These are phyloP conservation scores for Cottus gobio DNA, from an alignment of 2,113 vertebrate species.

Conservation along the genomic window DNA sequence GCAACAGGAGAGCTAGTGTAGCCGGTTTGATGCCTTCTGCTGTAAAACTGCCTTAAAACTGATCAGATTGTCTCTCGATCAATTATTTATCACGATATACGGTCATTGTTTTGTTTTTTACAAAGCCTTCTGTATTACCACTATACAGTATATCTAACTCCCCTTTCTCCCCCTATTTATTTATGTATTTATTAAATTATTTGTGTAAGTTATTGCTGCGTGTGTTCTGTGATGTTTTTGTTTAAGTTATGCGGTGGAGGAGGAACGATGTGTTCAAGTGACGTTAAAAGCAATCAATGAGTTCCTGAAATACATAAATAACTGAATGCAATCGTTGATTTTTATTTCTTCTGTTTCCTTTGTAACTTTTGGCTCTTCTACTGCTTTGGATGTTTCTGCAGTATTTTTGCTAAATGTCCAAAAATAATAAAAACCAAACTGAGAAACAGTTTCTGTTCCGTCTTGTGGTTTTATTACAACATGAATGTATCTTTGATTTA, in stretches of 20 bases:
- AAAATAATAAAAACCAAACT: constrained; percentile 86
- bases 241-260: constrained; percentile 52
- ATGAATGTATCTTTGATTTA: neutral
- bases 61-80: constrained; percentile 71
- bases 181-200: constrained; percentile 88
- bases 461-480: neutral
- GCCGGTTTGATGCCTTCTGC: constrained; percentile 90
- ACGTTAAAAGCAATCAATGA: constrained; percentile 68
- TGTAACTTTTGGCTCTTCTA: constrained; percentile 91
- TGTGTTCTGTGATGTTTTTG: constrained; percentile 73
- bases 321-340: constrained; percentile 91
- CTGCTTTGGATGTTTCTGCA: constrained; percentile 94
- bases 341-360: constrained; percentile 78
- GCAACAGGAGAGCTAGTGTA: constrained; percentile 83
- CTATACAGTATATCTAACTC: constrained; percentile 81
- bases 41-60: constrained; percentile 89
- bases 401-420: constrained; percentile 95
- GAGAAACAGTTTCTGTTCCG: constrained; percentile 25
- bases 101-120: constrained; percentile 79
- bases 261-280: constrained; percentile 61
- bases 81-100: constrained; percentile 75
- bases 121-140: constrained; percentile 72
- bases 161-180: constrained; percentile 88
- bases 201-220: constrained; percentile 86
- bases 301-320: constrained; percentile 52